Base-by-base conservation (phyloP, 2,888 invertebrate species). In the Conops quadrifasciatus region DNA sequence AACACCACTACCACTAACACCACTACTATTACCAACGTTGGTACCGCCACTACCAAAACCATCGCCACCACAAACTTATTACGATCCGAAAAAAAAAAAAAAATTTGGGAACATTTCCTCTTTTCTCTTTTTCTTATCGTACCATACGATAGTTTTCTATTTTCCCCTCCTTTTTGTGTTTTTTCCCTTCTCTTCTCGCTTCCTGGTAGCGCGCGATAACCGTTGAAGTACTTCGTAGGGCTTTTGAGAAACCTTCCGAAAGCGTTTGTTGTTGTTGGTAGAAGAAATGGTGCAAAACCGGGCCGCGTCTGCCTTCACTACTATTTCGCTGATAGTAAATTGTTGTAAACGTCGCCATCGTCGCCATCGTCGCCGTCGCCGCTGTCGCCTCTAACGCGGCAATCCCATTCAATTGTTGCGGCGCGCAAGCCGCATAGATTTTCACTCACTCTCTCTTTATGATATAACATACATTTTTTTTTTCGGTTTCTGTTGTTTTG, bases 371-470 rank as follows among this genome's bases (percentile, higher is more conserved):
- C 21, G 63, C 16, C 21, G 24, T 45, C 21, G 49, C 24, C 28
- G 64, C 19, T 43, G 24, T 59, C 26, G 58, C 16, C 36, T 19
- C 19, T 63, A 66, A n/a, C 47, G 67, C 47, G 24, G 19, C 24
- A 43, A 15, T 19, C 47, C 3, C 28, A 43, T 59, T 16, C n/a
- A 36, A 51, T 58, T 56, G 56, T 60, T 60, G 62, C 4, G 11
- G 26, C 3, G 7, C 53, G 53, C n/a, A 13, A 21, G 45, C 53
- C n/a, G n/a, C 69, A 65, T 72, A 72, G 68, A 71, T 74, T 74
- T 74, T 72, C 74, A 74, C 74, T 72, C 71, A 62, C 74, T 71
- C 74, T 74, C 74, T 74, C 74, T 68, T 66, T 71, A 72, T 74
- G 72, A 73, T 70, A 68, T 75, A 71, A 75, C 73, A 68, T 72